Conservation (phyloP, 2,113 vertebrate species). For the Sclerurus mexicanus region DNA sequence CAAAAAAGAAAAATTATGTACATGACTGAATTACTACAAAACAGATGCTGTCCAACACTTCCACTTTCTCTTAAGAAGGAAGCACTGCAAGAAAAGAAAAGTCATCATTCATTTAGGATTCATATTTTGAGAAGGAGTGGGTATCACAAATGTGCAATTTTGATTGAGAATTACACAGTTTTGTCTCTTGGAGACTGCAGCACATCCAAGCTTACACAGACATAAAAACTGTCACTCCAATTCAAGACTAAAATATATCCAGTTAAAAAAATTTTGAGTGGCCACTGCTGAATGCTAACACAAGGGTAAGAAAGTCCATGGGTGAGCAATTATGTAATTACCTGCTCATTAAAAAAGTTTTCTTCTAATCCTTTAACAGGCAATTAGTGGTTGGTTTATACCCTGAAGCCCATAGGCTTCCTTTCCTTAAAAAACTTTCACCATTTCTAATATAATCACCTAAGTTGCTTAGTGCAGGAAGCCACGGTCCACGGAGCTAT, state of each 20-base stretch:
- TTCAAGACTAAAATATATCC: background rate
- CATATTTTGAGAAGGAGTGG: background rate
- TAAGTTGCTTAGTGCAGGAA: background rate
- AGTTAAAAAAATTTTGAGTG: background rate
- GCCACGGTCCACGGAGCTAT: background rate
- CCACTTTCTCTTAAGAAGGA: background rate
- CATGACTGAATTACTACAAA: background rate
- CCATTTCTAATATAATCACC: background rate
- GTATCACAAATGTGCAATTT: background rate
- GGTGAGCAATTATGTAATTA: constrained; percentile 6
- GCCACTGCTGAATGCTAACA: background rate
- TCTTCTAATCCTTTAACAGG: background rate
- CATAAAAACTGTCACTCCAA: background rate
- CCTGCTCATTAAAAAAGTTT: background rate
- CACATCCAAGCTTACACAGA: background rate
- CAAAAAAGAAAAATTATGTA: background rate
- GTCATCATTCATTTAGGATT: background rate
- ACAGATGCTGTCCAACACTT: background rate
- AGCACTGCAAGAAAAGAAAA: background rate
- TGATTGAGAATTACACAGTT: background rate
- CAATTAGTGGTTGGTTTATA: constrained; percentile 8
- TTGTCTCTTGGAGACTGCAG: background rate
- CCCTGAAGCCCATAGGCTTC: background rate
- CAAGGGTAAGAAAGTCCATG: background rate
- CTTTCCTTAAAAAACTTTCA: background rate